Percentiles rank a stretch among this genome's conserved stretches.
These are phyloP conservation scores for Butorides virescens DNA, from an alignment of 2,113 vertebrate species.

Conservation along the genomic window DNA sequence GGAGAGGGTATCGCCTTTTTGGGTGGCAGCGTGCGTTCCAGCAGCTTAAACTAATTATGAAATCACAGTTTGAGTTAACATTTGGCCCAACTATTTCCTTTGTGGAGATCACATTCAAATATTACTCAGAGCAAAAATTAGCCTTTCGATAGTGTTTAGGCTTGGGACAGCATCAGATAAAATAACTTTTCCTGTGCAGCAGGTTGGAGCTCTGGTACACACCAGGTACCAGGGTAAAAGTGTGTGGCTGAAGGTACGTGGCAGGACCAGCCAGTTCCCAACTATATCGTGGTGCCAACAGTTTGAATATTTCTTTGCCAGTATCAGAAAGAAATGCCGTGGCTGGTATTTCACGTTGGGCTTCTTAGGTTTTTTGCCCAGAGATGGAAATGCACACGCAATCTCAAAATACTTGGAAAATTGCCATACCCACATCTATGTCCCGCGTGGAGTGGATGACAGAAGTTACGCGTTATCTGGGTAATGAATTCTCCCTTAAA, in stretches of 20 bases:
- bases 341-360: background rate
- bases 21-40: background rate
- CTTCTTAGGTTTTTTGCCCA: background rate
- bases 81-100: background rate
- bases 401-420: background rate
- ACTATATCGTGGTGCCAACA: background rate
- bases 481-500: background rate
- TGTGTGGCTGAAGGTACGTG: background rate
- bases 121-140: background rate
- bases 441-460: background rate
- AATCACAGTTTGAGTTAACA: background rate
- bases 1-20: background rate
- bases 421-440: accelerated
- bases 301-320: background rate
- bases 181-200: background rate
- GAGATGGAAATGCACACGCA: background rate
- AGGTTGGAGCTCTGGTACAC: background rate
- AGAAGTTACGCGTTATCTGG: background rate
- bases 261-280: background rate
- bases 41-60: background rate
- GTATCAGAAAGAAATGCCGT: background rate
- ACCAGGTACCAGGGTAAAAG: background rate
- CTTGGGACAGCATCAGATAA: background rate
- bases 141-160: background rate
- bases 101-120: background rate